Percentiles rank a stretch among this genome's conserved stretches.
phyloP scores from a whole-genome alignment of 2,888 invertebrate species.

The Pachymerium ferrugineum region DNA sequence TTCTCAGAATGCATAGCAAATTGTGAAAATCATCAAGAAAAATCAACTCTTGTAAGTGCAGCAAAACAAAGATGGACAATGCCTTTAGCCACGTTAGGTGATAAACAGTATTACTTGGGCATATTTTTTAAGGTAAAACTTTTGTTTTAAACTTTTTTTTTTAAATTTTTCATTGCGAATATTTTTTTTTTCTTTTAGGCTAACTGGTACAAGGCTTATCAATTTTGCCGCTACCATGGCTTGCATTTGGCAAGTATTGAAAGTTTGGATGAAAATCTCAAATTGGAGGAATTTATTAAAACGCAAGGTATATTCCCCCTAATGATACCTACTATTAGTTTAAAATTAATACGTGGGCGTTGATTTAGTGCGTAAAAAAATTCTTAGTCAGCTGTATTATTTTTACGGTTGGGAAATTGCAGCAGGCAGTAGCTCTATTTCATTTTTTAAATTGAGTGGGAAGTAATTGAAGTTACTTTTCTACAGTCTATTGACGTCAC shows the following conservation, averaged over 20 bases:
- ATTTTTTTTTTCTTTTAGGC: slow-evolving; percentile 57
- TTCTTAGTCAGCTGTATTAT: no score
- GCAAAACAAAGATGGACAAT: slow-evolving; percentile 63
- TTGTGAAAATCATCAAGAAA: slow-evolving; percentile 28
- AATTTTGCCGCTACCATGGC: slow-evolving; percentile 86
- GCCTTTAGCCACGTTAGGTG: slow-evolving; percentile 80
- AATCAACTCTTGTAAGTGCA: background rate
- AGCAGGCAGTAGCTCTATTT: no score
- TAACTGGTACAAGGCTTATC: slow-evolving; percentile 86
- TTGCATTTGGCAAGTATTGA: slow-evolving; percentile 88
- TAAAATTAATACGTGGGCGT: no score
- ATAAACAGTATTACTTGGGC: slow-evolving; percentile 82
- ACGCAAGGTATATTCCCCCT: slow-evolving; percentile 73
- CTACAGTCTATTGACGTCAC: no score
- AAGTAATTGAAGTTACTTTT: no score
- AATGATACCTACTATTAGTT: no score
- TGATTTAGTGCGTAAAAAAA: no score
- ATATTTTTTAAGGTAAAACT: slow-evolving; percentile 83
- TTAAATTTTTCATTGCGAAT: background rate
- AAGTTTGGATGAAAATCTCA: slow-evolving; percentile 83
- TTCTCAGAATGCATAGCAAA: slow-evolving; percentile 22
- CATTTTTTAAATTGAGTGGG: no score
- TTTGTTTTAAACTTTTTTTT: background rate
- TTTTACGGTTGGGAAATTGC: no score
- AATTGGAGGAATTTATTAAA: slow-evolving; percentile 80